Evolutionary conservation across 2,888 invertebrate genomes (phyloP), one percentile per base, ranked within the genome.

Genomic region (Nymphalis c-album): DNA sequence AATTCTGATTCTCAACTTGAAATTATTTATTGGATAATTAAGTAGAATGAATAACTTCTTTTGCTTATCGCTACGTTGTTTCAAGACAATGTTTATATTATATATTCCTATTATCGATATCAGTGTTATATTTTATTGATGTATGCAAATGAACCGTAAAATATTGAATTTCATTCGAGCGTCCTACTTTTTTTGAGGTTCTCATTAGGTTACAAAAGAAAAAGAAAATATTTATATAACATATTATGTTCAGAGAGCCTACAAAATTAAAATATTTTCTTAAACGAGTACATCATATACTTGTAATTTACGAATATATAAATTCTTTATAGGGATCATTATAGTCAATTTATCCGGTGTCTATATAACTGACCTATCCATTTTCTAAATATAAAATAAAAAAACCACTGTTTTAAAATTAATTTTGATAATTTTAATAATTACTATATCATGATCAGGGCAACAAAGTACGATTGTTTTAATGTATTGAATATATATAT

Each of bases 21-120:
- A 65, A 67, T 59, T 45, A 47, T 71, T 66, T 67, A 68, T 55
- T 48, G 59, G 53, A 62, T 61, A 57, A 55, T 53, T 58, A 50
- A 65, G 59, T 66, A 61, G 63, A 60, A 63, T 50, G 55, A 55
- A 53, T 63, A 35, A 68, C 47, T 67, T 63, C 45, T 69, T 70
- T 67, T 69, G 77, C 77, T 76, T 76, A 63, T 73, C 50, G 70
- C 67, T 74, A 67, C 45, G 63, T 74, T 71, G 67, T 73, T 70
- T 68, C 61, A 70, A 71, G 61, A 64, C n/a, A 57, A 57, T 55
- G 53, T 51, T 64, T 64, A 69, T 70, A 65, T 60, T 74, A 71
- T 74, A 71, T 71, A 71, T 73, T 70, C 72, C 68, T 72, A 74
- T 72, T 77, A 70, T 71, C 55, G 35, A 63, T 63, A 60, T 67